These are phyloP conservation scores for Peromyscus polionotus DNA, from an alignment of 2,113 vertebrate species.

Conservation along the genomic window DNA sequence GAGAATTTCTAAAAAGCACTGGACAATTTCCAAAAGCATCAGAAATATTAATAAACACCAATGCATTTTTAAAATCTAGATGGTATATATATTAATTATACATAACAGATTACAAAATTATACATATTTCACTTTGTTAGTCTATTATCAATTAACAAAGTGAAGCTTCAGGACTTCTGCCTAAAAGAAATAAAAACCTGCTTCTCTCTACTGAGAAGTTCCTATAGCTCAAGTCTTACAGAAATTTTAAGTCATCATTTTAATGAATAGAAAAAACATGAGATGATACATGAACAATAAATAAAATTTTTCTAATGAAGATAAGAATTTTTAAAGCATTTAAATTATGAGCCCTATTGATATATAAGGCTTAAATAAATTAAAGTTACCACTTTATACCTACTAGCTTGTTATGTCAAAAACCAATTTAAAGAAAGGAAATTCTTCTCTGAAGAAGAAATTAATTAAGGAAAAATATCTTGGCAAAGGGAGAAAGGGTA, in stretches of 20 bases:
- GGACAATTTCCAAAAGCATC: slow-evolving; percentile 34
- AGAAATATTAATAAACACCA: slow-evolving; percentile 5
- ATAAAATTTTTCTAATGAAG: neutral
- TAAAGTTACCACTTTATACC: slow-evolving; percentile 57
- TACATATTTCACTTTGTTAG: slow-evolving; percentile 20
- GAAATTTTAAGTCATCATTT: slow-evolving; percentile 63
- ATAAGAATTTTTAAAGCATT: slow-evolving; percentile 36
- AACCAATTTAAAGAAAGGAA: slow-evolving; percentile 51
- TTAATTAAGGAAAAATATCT: slow-evolving; percentile 8
- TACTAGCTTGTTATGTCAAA: neutral
- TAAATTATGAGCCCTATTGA: slow-evolving; percentile 22
- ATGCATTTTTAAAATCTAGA: slow-evolving; percentile 12
- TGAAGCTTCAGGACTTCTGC: neutral
- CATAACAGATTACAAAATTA: slow-evolving; percentile 49
- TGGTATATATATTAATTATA: neutral
- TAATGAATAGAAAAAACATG: slow-evolving; percentile 53
- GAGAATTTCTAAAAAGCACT: slow-evolving; percentile 47
- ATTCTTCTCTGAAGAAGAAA: slow-evolving; percentile 8
- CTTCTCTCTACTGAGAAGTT: slow-evolving; percentile 45
- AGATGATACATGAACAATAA: slow-evolving; percentile 23
- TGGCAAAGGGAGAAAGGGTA: neutral
- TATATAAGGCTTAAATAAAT: slow-evolving; percentile 36
- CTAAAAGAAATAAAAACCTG: neutral
- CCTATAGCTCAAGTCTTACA: slow-evolving; percentile 49
- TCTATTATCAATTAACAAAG: slow-evolving; percentile 35